Evolutionary conservation across 2,113 vertebrate genomes (phyloP).

Genomic region (Ageneiosus marmoratus): DNA sequence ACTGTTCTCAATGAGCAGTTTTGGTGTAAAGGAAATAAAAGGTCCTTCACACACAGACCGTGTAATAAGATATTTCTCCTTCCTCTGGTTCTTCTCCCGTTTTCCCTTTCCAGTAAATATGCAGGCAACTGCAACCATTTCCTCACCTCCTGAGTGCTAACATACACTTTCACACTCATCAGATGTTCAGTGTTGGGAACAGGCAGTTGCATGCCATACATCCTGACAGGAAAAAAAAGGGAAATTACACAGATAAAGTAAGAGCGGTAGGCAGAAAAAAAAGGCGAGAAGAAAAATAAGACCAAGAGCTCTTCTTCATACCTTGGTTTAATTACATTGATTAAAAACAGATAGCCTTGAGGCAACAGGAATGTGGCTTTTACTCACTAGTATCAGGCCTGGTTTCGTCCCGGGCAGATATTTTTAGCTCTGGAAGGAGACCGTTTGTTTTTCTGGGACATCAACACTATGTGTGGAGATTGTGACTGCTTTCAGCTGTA

Average conservation of each 20-base stretch:
- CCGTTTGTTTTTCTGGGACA: slow-evolving; percentile 34
- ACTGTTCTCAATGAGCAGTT: slow-evolving; percentile 57
- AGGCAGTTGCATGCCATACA: slow-evolving; percentile 56
- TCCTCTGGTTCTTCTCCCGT: slow-evolving; percentile 34
- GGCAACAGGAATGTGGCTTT: slow-evolving; percentile 29
- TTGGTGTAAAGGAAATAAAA: slow-evolving; percentile 35
- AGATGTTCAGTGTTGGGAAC: slow-evolving; percentile 59
- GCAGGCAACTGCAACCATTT: slow-evolving; percentile 58
- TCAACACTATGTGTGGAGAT: slow-evolving; percentile 38
- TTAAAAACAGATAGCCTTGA: slow-evolving; percentile 50
- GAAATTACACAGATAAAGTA: slow-evolving; percentile 59
- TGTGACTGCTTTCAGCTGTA: slow-evolving; percentile 64
- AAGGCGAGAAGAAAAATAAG: slow-evolving; percentile 37
- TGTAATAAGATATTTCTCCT: slow-evolving; percentile 45
- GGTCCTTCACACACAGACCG: slow-evolving; percentile 31
- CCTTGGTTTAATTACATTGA: slow-evolving; percentile 54
- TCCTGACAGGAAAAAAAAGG: slow-evolving; percentile 64
- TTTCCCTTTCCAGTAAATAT: slow-evolving; percentile 48
- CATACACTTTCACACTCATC: slow-evolving; percentile 56
- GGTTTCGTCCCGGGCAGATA: slow-evolving; percentile 53
- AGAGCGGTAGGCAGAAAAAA: slow-evolving; percentile 54
- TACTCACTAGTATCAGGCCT: slow-evolving; percentile 46
- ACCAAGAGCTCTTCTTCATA: slow-evolving; percentile 43
- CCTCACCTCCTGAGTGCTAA: slow-evolving; percentile 56
- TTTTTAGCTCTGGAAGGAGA: slow-evolving; percentile 62